Percentiles rank a stretch among this genome's conserved stretches.
phyloP scores from a whole-genome alignment of 2,113 vertebrate species.

The Tricholaema leucomelas region DNA sequence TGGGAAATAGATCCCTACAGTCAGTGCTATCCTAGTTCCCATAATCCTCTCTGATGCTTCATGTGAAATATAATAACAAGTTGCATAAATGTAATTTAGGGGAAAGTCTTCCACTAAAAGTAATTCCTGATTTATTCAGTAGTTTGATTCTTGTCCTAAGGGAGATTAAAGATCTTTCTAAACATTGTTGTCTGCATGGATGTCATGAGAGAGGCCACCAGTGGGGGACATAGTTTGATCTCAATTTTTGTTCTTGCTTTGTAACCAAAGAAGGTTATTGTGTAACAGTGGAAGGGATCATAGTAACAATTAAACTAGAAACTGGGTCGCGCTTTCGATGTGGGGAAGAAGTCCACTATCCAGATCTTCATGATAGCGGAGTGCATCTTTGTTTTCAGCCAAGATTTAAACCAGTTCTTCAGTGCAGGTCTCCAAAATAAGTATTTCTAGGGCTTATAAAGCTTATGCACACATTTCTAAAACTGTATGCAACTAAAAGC shows the following conservation, averaged over 20 bases:
- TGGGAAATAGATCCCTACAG: slow-evolving; percentile 16
- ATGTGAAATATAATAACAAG: slow-evolving; percentile 27
- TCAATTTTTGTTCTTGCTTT: background rate
- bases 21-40: slow-evolving; percentile 7
- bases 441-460: background rate
- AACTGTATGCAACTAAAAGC: background rate
- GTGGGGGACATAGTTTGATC: background rate
- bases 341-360: background rate
- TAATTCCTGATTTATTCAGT: background rate
- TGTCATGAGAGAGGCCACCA: background rate
- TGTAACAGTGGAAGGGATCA: background rate
- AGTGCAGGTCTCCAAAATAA: background rate
- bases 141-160: background rate
- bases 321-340: background rate
- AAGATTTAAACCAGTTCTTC: background rate
- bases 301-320: background rate
- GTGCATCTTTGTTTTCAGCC: background rate
- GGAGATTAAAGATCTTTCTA: background rate
- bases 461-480: background rate
- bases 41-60: background rate
- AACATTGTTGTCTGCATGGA: background rate
- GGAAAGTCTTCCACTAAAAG: background rate
- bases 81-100: slow-evolving; percentile 33
- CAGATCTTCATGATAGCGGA: background rate
- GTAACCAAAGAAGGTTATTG: background rate